Evolutionary conservation across 2,888 invertebrate genomes (phyloP).

Genomic region (Sisyra nigra): DNA sequence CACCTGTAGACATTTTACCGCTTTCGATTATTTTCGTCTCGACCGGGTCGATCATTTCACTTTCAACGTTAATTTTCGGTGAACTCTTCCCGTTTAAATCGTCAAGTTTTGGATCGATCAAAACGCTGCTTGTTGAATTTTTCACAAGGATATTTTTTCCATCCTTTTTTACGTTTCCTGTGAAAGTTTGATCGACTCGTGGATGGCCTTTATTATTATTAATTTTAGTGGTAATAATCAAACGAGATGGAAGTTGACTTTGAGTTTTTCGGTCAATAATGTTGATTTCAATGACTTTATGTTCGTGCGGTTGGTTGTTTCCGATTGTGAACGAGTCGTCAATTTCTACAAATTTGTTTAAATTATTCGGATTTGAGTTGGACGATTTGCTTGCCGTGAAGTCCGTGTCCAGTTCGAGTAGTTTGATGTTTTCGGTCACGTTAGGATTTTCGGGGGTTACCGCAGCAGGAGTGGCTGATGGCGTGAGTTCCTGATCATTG

Average conservation of each 20-base stretch:
- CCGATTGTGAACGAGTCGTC: slow-evolving; percentile 7
- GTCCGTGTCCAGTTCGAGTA: slow-evolving; percentile 5
- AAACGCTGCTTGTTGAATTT: slow-evolving; percentile 1
- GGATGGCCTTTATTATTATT: slow-evolving; percentile 1
- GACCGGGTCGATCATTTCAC: slow-evolving; percentile 13
- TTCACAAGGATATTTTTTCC: slow-evolving; percentile 4
- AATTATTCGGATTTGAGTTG: neutral
- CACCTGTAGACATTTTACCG: neutral
- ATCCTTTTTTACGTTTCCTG: slow-evolving; percentile 7
- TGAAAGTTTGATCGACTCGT: neutral
- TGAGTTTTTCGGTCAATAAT: slow-evolving; percentile 7
- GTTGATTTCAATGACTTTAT: slow-evolving; percentile 8
- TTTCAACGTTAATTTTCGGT: slow-evolving; percentile 16
- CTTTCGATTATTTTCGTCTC: neutral
- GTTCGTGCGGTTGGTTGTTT: slow-evolving; percentile 2
- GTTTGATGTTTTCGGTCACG: slow-evolving; percentile 6
- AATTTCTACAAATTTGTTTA: slow-evolving; percentile 5
- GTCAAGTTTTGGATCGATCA: slow-evolving; percentile 28
- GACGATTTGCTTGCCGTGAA: neutral
- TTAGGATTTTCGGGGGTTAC: neutral
- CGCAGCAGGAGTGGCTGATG: neutral
- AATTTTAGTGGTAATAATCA: slow-evolving; percentile 7
- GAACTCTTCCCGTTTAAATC: slow-evolving; percentile 25
- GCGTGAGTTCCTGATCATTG: neutral
- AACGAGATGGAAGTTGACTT: slow-evolving; percentile 3